phyloP scores from a whole-genome alignment of 30 jellyfish, hydroid and myxozoan genomes.

The Turritopsis rubra region DNA sequence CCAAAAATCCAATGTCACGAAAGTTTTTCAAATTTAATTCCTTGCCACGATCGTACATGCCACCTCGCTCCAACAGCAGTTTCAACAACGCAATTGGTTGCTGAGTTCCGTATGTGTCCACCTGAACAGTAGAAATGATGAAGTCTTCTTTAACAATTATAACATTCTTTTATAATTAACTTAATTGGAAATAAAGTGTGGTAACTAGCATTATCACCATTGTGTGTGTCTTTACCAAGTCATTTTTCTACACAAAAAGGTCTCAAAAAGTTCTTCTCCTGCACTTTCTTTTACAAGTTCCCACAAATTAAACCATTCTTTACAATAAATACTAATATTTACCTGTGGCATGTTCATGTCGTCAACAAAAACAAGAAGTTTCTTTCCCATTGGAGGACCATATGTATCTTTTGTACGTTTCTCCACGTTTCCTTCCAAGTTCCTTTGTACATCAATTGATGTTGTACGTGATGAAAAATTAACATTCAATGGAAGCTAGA shows the following conservation, averaged over 20 bases:
- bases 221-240: too few species aligned
- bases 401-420: slow-evolving; percentile 94
- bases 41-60: slow-evolving; percentile 98
- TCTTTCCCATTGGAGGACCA: slow-evolving; percentile 99
- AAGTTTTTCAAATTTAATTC: slow-evolving; percentile 87
- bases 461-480: slow-evolving; percentile 98
- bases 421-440: slow-evolving; percentile 95
- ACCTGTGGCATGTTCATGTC: slow-evolving; percentile 99
- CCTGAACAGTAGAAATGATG: slow-evolving; percentile 51
- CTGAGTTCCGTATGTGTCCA: slow-evolving; percentile 97
- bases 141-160: background rate
- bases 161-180: too few species aligned
- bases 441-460: slow-evolving; percentile 96
- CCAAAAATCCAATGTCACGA: slow-evolving; percentile 89
- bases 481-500: slow-evolving; percentile 80
- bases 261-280: too few species aligned
- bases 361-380: slow-evolving; percentile 86
- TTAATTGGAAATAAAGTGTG: too few species aligned
- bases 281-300: too few species aligned
- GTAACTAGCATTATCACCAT: too few species aligned
- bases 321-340: background rate
- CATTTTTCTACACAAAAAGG: too few species aligned
- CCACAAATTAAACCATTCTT: background rate
- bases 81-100: slow-evolving; percentile 96
- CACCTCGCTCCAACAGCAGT: slow-evolving; percentile 90